Evolutionary conservation across 2,113 vertebrate species (phyloP).

Genomic region (Aptenodytes patagonicus): DNA sequence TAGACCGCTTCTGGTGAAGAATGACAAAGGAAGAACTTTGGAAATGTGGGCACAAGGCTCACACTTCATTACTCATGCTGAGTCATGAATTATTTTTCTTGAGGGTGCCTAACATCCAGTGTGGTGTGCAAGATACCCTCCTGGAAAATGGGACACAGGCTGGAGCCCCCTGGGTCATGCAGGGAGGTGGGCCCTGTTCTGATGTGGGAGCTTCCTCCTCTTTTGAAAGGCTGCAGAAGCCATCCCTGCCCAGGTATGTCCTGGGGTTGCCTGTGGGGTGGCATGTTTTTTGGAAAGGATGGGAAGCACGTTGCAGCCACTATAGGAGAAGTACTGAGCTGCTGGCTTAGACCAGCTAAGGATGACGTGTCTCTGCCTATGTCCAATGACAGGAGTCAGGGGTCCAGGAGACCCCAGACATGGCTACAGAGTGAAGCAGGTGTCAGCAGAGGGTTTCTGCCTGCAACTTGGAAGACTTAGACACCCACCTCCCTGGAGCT

Average conservation of each 20-base stretch:
- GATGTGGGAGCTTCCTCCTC: background rate
- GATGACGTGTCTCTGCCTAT: rapidly evolving
- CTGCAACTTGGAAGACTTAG: background rate
- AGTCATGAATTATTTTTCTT: background rate
- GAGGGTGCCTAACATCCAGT: background rate
- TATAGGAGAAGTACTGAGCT: background rate
- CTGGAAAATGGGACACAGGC: background rate
- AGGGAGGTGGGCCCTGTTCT: rapidly evolving
- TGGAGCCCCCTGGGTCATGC: background rate
- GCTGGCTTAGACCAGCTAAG: background rate
- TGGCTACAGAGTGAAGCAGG: background rate
- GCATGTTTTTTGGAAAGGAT: background rate
- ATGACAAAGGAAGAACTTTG: background rate
- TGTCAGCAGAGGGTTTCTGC: background rate
- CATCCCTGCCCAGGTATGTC: background rate
- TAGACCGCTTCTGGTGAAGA: background rate
- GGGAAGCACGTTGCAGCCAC: rapidly evolving
- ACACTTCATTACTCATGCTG: background rate
- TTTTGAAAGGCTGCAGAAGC: background rate
- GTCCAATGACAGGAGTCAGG: background rate
- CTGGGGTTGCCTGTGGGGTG: background rate
- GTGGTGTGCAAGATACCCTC: background rate
- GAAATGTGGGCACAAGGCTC: background rate
- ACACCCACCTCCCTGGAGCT: background rate
- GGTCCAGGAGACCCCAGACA: background rate